Percentiles rank a stretch among this genome's conserved stretches.
phyloP scores from a whole-genome alignment of 1,140 invertebrate species.

The Caerostris darwini region DNA sequence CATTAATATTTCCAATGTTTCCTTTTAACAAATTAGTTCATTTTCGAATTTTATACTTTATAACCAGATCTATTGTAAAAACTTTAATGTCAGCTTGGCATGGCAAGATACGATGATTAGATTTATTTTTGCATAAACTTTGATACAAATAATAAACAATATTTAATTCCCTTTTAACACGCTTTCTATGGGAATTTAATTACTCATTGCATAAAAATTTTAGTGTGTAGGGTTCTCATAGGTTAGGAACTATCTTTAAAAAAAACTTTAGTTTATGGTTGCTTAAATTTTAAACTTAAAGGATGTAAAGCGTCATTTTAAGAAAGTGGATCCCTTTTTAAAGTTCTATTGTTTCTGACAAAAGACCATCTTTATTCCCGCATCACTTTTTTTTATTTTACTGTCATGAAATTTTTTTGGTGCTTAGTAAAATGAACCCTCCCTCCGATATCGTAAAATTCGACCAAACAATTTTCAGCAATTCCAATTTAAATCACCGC shows the following conservation, averaged over 20 bases:
- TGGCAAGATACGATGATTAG: background rate
- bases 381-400: background rate
- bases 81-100: too few species aligned
- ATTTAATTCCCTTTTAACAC: background rate
- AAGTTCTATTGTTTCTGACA: slow-evolving; percentile 10
- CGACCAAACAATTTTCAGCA: background rate
- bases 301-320: slow-evolving; percentile 6
- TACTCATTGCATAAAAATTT: background rate
- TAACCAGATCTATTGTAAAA: too few species aligned
- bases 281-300: background rate
- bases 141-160: background rate
- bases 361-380: background rate
- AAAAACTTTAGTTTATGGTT: background rate
- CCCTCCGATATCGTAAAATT: background rate
- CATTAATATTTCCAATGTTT: too few species aligned
- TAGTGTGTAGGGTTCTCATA: background rate
- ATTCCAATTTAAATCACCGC: background rate
- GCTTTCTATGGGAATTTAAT: background rate
- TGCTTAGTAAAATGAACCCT: background rate
- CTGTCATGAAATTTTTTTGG: background rate
- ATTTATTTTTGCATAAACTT: background rate
- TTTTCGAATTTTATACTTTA: too few species aligned
- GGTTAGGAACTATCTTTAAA: too few species aligned
- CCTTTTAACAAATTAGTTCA: too few species aligned
- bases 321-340: background rate